Base-by-base conservation (phyloP, 1,140 invertebrate species). In the Kradibia gibbosae region DNA sequence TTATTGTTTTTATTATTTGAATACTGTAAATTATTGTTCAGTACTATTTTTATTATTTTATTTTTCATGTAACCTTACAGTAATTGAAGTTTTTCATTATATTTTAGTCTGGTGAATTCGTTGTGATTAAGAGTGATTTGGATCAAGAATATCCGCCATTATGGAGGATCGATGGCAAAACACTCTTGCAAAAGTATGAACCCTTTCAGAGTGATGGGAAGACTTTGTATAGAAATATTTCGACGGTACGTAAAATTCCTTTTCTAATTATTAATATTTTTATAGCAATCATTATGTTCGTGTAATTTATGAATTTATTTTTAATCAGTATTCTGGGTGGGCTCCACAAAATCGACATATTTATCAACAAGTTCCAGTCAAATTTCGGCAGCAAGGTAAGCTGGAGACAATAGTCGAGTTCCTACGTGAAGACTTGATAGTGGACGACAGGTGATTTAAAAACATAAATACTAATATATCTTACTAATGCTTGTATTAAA, bases 131-230 rank as follows among this genome's bases (percentile, higher is more conserved):
- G 91, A 90, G 93, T 53, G 96, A 97, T 91, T 89, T 96, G 60
- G 91, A 92, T 76, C 93, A 95, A 89, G 94, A 96, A 86, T 95
- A 94, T 93, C 96, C 96, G 8, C 93, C 94, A 8, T 94, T 97
- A 83, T 97, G 96, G 96, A 94, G 96, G 89, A 96, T 97, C 72
- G 96, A 97, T 88, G 96, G 96, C 1, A 97, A 97, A 91, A 95
- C 95, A 28, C 92, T 97, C 77, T 89, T 97, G 65, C 96, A 97
- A 91, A 96, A 96, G 87, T 97, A 96, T 87, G 95, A 97, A 88
- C 95, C 96, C 22, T 97, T 96, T 90, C 93, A 94, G 83, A 93
- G 96, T 83, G 95, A 96, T 89, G 96, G 96, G 72, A 94, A 94
- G 90, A 94, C 94, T 65, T 92, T 97, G 60, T 97, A 97, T 87